These are phyloP conservation scores for Mythimna ferrago DNA, from an alignment of 2,888 invertebrate species.

Conservation along the genomic window DNA sequence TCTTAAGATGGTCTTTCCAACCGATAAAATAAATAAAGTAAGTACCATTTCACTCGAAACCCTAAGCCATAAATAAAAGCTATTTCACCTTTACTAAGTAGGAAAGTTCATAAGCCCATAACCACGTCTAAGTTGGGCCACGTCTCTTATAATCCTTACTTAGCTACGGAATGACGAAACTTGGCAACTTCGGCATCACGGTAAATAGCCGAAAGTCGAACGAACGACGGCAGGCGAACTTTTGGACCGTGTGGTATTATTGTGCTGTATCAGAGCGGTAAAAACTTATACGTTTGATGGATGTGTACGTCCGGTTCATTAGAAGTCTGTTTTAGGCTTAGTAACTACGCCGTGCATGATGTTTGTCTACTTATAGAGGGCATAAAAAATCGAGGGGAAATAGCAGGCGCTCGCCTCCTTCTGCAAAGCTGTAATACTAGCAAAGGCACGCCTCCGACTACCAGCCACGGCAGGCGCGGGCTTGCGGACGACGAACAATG, in stretches of 20 bases:
- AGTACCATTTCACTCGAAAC: slow-evolving; percentile 9
- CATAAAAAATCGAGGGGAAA: too few relatives aligned
- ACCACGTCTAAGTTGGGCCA: slow-evolving; percentile 42
- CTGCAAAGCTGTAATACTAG: too few relatives aligned
- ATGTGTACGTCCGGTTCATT: slow-evolving; percentile 13
- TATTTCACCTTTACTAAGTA: slow-evolving; percentile 53
- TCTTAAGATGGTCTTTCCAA: background rate
- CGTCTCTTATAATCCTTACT: slow-evolving; percentile 56
- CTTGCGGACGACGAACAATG: too few relatives aligned
- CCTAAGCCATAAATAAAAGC: slow-evolving; percentile 41
- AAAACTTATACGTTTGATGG: slow-evolving; percentile 34
- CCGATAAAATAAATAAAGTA: slow-evolving; percentile 35
- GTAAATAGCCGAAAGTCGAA: slow-evolving; percentile 51
- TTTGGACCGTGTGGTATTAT: slow-evolving; percentile 41
- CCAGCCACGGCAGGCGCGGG: too few relatives aligned
- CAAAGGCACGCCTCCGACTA: too few relatives aligned
- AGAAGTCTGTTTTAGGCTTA: background rate
- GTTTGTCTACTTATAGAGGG: background rate
- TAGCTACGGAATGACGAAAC: slow-evolving; percentile 54
- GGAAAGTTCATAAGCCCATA: slow-evolving; percentile 48
- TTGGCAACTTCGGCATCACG: slow-evolving; percentile 34
- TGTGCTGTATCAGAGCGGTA: slow-evolving; percentile 27
- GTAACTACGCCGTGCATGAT: background rate
- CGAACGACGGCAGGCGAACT: slow-evolving; percentile 30
- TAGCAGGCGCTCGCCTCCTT: too few relatives aligned